phyloP scores from a whole-genome alignment of 2,888 invertebrate genomes.

The Amiota mariae region DNA sequence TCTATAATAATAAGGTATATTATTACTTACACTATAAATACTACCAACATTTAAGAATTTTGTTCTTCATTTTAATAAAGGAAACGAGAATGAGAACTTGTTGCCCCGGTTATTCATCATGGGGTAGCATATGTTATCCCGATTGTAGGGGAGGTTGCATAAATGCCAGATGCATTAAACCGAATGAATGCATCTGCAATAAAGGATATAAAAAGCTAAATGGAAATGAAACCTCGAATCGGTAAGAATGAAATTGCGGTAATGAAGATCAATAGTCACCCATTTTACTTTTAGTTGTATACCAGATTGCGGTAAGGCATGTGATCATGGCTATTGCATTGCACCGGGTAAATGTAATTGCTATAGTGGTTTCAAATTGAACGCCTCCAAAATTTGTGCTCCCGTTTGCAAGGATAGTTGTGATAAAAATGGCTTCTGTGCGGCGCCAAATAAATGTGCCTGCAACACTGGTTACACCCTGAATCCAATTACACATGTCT shows the following conservation, averaged over 20 bases:
- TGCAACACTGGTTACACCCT: constrained; percentile 76
- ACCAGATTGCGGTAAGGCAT: constrained; percentile 63
- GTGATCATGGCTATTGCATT: constrained; percentile 63
- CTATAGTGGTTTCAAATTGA: constrained; percentile 35
- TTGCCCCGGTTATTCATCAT: constrained; percentile 50
- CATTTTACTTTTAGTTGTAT: constrained; percentile 55
- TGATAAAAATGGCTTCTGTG: constrained; percentile 63
- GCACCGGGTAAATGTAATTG: constrained; percentile 64
- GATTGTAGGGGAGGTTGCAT: constrained; percentile 52
- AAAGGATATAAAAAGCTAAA: constrained; percentile 68
- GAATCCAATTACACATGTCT: constrained; percentile 60
- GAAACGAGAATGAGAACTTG: constrained; percentile 37
- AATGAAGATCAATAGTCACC: background rate
- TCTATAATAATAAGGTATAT: background rate
- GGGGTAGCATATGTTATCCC: constrained; percentile 48
- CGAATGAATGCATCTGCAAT: constrained; percentile 71
- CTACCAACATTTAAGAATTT: background rate
- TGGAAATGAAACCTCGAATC: background rate
- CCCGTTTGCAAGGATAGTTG: constrained; percentile 65
- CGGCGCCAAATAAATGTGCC: constrained; percentile 76
- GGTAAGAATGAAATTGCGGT: constrained; percentile 36
- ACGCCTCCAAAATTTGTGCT: constrained; percentile 53
- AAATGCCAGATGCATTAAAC: constrained; percentile 63
- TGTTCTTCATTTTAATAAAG: too few relatives aligned
- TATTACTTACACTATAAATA: background rate